Percentiles rank a stretch among this genome's conserved stretches.
Conservation (phyloP, 2,888 invertebrate species). For the Phengaris arion region DNA sequence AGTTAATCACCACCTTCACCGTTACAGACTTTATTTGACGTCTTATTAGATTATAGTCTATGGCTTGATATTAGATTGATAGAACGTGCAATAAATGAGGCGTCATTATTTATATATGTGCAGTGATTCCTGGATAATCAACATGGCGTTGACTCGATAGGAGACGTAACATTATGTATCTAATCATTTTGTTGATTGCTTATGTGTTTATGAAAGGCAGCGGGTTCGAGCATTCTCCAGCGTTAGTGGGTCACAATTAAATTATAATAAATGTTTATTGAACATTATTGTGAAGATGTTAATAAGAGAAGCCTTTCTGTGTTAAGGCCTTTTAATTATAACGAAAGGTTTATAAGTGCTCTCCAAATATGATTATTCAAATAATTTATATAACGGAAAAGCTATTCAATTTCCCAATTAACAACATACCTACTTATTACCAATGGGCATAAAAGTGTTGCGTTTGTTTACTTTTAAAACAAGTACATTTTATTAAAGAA, state of each 20-base stretch:
- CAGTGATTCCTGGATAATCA: constrained; percentile 38
- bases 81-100: constrained; percentile 36
- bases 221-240: neutral
- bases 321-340: neutral
- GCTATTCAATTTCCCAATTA: neutral
- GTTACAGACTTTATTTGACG: constrained; percentile 29
- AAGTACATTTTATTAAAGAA: neutral
- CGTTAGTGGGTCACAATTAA: constrained; percentile 15
- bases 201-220: constrained; percentile 29
- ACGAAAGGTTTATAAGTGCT: neutral
- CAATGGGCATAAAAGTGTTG: neutral
- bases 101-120: constrained; percentile 38
- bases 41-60: constrained; percentile 29
- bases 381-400: neutral
- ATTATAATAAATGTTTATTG: constrained; percentile 10
- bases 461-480: neutral
- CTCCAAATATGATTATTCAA: neutral
- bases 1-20: constrained; percentile 25
- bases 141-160: constrained; percentile 36
- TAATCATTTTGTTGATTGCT: constrained; percentile 33
- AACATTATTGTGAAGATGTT: constrained; percentile 3
- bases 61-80: constrained; percentile 30
- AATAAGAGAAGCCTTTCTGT: neutral
- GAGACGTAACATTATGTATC: constrained; percentile 36
- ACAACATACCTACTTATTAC: neutral